These are phyloP conservation scores for Mormyrus iriodes DNA, from an alignment of 2,113 vertebrate genomes.

Conservation along the genomic window DNA sequence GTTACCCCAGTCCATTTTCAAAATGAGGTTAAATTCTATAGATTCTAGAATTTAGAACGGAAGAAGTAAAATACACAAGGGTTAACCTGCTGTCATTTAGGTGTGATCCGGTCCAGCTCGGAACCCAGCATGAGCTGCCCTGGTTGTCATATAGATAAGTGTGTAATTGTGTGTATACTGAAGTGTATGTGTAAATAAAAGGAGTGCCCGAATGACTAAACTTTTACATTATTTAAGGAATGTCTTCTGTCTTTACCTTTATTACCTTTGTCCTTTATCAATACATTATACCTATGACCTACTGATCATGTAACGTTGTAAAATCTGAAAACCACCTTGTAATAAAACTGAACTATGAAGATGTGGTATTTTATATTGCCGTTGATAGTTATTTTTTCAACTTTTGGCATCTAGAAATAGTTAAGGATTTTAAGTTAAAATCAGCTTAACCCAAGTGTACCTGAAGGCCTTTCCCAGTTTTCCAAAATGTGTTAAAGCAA, in stretches of 20 bases:
- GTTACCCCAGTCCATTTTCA: too few relatives aligned
- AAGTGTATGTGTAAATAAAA: background rate
- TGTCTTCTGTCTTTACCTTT: background rate
- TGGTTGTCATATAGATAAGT: background rate
- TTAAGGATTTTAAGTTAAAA: background rate
- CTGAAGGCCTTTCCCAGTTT: background rate
- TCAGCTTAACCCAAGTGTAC: background rate
- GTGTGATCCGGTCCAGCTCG: too few relatives aligned
- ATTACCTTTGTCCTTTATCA: background rate
- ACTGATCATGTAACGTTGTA: background rate
- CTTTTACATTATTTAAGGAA: background rate
- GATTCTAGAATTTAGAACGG: too few relatives aligned
- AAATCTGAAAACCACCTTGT: background rate
- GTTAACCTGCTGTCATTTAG: too few relatives aligned
- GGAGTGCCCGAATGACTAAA: background rate
- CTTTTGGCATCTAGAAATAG: background rate
- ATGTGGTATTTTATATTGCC: background rate
- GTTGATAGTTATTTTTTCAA: background rate
- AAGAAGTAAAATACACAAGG: too few relatives aligned
- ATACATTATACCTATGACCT: background rate
- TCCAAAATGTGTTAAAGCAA: background rate
- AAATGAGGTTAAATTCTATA: too few relatives aligned
- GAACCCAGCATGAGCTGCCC: too few relatives aligned
- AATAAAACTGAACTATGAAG: background rate
- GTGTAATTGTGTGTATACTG: background rate